These are phyloP conservation scores for Alca torda DNA, from an alignment of 2,797 vertebrate genomes.

Conservation along the genomic window DNA sequence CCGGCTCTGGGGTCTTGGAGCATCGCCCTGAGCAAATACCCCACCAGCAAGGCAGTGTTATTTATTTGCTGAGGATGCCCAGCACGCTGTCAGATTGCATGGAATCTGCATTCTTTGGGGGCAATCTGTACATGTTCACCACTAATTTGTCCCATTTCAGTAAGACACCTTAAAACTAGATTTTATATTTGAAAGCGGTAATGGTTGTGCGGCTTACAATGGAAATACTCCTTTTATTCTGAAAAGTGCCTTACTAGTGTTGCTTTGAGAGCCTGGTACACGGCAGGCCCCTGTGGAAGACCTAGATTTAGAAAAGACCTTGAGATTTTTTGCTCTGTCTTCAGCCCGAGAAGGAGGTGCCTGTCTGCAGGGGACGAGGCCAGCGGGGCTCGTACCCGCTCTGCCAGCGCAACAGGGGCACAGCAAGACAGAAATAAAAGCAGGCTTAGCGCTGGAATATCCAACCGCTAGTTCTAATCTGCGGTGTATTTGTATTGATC, in stretches of 20 bases:
- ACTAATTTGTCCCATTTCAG: background rate
- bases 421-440: background rate
- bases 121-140: background rate
- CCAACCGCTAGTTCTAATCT: background rate
- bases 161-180: background rate
- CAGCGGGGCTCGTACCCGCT: fast-evolving
- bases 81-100: background rate
- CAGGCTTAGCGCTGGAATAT: background rate
- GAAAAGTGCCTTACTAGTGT: background rate
- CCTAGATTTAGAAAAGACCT: background rate
- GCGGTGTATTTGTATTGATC: background rate
- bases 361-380: background rate
- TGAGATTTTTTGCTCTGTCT: background rate
- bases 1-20: fast-evolving
- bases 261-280: background rate
- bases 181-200: background rate
- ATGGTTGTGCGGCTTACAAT: background rate
- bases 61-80: background rate
- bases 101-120: background rate
- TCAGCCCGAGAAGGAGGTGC: background rate
- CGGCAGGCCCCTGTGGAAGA: background rate
- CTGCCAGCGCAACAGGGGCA: background rate
- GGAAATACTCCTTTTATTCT: background rate
- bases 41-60: too few relatives aligned
- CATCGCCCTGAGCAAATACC: background rate